phyloP scores from a whole-genome alignment of 2,888 invertebrate genomes.

The Perizoma affinitatum region DNA sequence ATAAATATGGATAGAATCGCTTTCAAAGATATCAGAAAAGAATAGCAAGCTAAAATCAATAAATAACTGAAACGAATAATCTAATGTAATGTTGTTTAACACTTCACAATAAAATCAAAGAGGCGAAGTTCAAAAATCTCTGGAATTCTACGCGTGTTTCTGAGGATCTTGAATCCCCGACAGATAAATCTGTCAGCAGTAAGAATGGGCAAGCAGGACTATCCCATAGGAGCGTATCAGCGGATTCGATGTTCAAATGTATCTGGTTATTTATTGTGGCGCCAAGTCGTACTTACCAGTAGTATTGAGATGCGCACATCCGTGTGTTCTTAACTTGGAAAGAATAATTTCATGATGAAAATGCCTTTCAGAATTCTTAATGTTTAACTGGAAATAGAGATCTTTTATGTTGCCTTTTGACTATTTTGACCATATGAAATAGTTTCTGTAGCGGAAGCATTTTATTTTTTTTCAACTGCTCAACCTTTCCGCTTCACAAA shows the following conservation, averaged over 20 bases:
- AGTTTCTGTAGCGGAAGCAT: too few species aligned
- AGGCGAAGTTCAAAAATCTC: conserved; percentile 18
- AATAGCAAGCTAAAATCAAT: too few species aligned
- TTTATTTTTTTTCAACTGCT: too few species aligned
- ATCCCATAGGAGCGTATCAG: conserved; percentile 36
- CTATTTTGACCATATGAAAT: neutral
- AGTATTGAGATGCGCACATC: conserved; percentile 41
- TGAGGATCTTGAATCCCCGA: conserved; percentile 17
- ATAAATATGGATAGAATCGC: too few species aligned
- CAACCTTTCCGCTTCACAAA: too few species aligned
- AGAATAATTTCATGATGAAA: conserved; percentile 30
- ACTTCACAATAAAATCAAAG: too few species aligned
- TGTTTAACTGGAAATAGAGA: conserved; percentile 5
- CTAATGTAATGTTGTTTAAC: too few species aligned
- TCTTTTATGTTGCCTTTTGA: conserved; percentile 6
- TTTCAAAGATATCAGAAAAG: too few species aligned
- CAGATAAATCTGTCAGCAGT: conserved; percentile 29
- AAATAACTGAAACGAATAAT: too few species aligned
- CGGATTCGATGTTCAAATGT: conserved; percentile 49
- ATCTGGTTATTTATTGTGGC: conserved; percentile 63
- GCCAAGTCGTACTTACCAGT: conserved; percentile 37
- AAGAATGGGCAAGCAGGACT: conserved; percentile 24
- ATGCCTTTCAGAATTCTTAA: conserved; percentile 12
- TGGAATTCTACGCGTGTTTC: conserved; percentile 16
- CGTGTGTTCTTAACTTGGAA: conserved; percentile 22